Evolutionary conservation across 2,113 vertebrate species (phyloP), one percentile per base, ranked within the genome.

Genomic region (Cavia porcellus): DNA sequence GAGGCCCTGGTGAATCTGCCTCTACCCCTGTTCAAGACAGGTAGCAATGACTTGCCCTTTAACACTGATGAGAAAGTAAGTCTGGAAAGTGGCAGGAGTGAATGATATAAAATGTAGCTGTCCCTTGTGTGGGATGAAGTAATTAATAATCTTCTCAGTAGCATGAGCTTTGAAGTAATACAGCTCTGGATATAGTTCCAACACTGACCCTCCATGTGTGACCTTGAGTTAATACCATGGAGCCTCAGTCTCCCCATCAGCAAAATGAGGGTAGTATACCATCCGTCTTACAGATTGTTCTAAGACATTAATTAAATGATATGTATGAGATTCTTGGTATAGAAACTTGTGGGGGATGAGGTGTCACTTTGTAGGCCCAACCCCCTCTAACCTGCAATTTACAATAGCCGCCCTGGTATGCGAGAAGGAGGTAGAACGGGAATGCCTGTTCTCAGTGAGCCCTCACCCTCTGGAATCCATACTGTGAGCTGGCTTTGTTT

Each of bases 181-280:
- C 19, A 66, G 57, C 11, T 83, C 14, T n/a, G 20, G 28, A n/a
- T 55, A 20, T 3, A 42, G 62, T 52, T 57, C 52, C 35, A 50
- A 38, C 22, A 32, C 15, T 28, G 19, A 80, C 30, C 61, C 22
- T 20, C 28, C 6, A 0, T 35, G 25, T 22, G 35, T 80, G 62
- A 64, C 61, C 47, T 15, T 70, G 45, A 92, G 66, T 28, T 15
- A 17, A 66, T 6, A 7, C 28, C 45, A 12, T 4, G 13, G 25
- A 91, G 70, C 9, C 14, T 96, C 74, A 5, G n/a, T 90, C 3
- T 93, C 8, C 45, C 70, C 62, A 50, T 42, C 87, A 92, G 89
- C 22, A 62, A 80, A 92, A 83, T 52, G 90, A 62, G 55, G 4
- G 3, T 5, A 38, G n/a, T 30, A 20, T 94, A 28, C 17, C 61